Base-by-base conservation (phyloP, 2,888 invertebrate species). In the Cyrtodaria siliqua region DNA sequence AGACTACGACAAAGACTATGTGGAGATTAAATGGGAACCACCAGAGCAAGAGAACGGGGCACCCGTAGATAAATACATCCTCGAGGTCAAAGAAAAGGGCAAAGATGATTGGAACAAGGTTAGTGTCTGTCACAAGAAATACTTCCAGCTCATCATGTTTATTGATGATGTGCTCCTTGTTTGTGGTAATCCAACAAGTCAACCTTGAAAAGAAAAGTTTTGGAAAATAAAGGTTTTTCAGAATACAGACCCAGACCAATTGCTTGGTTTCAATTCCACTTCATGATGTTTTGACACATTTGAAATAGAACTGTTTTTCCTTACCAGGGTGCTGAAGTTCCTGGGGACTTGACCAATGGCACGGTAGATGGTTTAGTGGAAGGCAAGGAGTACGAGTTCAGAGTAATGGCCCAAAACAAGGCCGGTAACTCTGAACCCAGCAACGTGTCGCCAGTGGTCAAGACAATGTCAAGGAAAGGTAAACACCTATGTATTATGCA, bases 31-130 rank as follows among this genome's bases (percentile, higher is more conserved):
- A 92, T 99, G 99, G 99, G 95, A 95, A 64, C 96, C 97, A 90
- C 99, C 99, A 9, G 97, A 97, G 78, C 96, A 94, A 86, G 99
- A 99, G 92, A 99, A 99, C 64, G 99, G 99, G 76, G 97, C 98
- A 83, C 97, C 97, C 33, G 97, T 99, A 87, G 87, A 90, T 74
- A 90, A 97, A 47, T 99, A 99, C 93, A 94, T 98, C 83, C 96
- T 99, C 91, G 98, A 99, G 93, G 90, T 87, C 81, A 88, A 83
- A 49, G 91, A 92, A 79, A 93, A 93, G 79, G 97, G 97, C 53
- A 97, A 97, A 91, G 97, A 97, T 73, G 96, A 97, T 91, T 99
- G 99, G 99, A 79, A 82, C 33, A 70, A 67, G 72, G 85, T 85
- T 33, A 33, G 4, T 33, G 6, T 33, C 33, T 33, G 33, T 8